Evolutionary conservation across 2,113 vertebrate genomes (phyloP).

Genomic region (Hippocampus abdominalis): DNA sequence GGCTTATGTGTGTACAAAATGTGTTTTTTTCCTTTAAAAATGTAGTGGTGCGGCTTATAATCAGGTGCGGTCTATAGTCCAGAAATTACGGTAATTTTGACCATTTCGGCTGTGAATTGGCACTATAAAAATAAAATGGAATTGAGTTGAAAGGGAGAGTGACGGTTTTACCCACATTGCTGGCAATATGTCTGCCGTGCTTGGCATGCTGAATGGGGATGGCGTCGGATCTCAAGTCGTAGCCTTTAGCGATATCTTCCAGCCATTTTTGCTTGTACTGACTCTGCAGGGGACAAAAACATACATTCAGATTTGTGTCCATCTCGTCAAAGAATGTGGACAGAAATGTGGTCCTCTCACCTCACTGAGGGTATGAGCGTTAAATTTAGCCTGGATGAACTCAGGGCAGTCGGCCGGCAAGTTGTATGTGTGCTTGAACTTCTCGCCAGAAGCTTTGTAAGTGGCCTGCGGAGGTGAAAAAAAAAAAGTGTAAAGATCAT

Average conservation of each 20-base stretch:
- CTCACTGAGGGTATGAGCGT: conserved; percentile 85
- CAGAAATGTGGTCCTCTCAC: conserved; percentile 64
- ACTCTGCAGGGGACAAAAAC: conserved; percentile 68
- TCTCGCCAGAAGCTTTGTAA: conserved; percentile 88
- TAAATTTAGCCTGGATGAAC: conserved; percentile 89
- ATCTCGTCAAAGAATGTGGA: background rate
- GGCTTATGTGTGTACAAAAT: too few species aligned
- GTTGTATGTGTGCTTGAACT: conserved; percentile 83
- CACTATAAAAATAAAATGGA: background rate
- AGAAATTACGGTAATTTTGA: too few species aligned
- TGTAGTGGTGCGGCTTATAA: too few species aligned
- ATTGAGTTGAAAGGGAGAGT: background rate
- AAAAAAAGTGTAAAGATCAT: background rate
- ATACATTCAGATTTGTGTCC: background rate
- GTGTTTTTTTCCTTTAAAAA: too few species aligned
- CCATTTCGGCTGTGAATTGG: too few species aligned
- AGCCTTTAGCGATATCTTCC: conserved; percentile 83
- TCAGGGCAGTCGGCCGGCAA: conserved; percentile 81
- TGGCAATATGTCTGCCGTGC: conserved; percentile 84
- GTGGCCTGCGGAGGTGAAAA: conserved; percentile 68
- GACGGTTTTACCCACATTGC: conserved; percentile 79
- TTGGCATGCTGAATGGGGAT: conserved; percentile 87
- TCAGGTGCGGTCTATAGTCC: too few species aligned
- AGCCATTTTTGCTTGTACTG: conserved; percentile 83
- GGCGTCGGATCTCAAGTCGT: conserved; percentile 82